Conservation (phyloP, 2,888 invertebrate genomes). For the Scaptomyza parva region DNA sequence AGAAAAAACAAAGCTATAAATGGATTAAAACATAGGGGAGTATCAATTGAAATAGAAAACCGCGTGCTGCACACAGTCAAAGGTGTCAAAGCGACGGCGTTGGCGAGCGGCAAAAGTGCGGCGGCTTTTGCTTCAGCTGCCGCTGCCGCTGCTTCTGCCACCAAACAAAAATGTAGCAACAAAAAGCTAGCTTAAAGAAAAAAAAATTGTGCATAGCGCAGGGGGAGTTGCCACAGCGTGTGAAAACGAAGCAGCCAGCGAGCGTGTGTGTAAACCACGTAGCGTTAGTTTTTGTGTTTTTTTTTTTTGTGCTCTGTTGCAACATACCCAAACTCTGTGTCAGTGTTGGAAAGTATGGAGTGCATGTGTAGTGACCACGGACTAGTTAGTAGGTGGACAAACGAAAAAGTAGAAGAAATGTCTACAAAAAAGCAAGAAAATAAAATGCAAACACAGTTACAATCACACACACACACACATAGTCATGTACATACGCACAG, state of each 20-base stretch:
- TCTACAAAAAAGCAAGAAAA: conserved; percentile 36
- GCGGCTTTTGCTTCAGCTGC: conserved; percentile 65
- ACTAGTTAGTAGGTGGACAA: conserved; percentile 77
- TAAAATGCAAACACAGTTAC: conserved; percentile 24
- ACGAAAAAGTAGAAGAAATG: conserved; percentile 55
- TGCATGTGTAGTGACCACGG: conserved; percentile 33
- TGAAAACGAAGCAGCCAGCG: conserved; percentile 56
- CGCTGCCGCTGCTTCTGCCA: conserved; percentile 1
- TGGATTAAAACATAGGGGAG: conserved; percentile 34
- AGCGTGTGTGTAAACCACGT: conserved; percentile 34
- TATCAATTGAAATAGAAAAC: conserved; percentile 80
- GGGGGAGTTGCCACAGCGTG: conserved; percentile 76
- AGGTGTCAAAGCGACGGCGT: conserved; percentile 77
- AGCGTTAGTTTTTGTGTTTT: conserved; percentile 39
- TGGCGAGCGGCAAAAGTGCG: conserved; percentile 65
- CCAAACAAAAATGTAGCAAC: conserved; percentile 14
- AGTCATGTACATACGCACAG: conserved; percentile 18
- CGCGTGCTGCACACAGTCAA: conserved; percentile 66
- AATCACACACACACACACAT: conserved; percentile 20
- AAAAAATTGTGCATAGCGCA: conserved; percentile 77
- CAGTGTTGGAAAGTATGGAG: conserved; percentile 26
- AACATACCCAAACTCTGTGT: conserved; percentile 24
- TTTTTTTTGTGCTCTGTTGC: conserved; percentile 46
- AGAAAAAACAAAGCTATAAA: background rate
- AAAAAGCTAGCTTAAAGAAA: conserved; percentile 14